These are phyloP conservation scores for Campoletis raptor DNA, from an alignment of 2,888 invertebrate species.

Conservation along the genomic window DNA sequence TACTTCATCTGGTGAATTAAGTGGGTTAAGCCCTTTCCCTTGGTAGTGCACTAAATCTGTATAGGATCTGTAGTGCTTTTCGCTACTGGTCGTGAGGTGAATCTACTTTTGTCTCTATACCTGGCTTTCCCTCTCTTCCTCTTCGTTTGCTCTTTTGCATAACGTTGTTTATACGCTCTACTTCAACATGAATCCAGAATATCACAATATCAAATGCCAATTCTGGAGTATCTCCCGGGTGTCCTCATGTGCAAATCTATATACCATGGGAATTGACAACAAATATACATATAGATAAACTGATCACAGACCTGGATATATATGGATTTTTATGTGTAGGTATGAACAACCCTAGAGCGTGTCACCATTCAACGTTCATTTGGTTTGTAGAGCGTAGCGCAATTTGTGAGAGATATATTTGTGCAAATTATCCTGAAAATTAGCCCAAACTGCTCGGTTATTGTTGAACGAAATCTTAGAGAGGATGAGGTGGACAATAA, in stretches of 20 bases:
- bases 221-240: slow-evolving; percentile 29
- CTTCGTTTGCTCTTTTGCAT: slow-evolving; percentile 1
- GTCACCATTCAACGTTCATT: neutral
- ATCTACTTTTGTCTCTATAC: slow-evolving; percentile 10
- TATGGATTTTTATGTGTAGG: neutral
- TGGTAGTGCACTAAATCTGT: neutral
- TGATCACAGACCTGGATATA: neutral
- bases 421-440: neutral
- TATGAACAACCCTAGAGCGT: neutral
- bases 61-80: slow-evolving; percentile 23
- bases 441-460: neutral
- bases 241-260: slow-evolving; percentile 18
- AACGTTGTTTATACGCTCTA: slow-evolving; percentile 47
- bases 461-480: neutral
- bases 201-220: slow-evolving; percentile 55
- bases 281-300: neutral
- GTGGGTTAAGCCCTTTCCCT: neutral
- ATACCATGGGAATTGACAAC: neutral
- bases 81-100: slow-evolving; percentile 29
- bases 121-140: slow-evolving; percentile 11
- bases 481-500: neutral
- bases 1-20: slow-evolving; percentile 2
- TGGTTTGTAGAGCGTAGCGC: slow-evolving; percentile 1
- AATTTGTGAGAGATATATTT: neutral
- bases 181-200: slow-evolving; percentile 37